Base-by-base conservation (phyloP, 2,888 invertebrate genomes). In the Hybos culiciformis region DNA sequence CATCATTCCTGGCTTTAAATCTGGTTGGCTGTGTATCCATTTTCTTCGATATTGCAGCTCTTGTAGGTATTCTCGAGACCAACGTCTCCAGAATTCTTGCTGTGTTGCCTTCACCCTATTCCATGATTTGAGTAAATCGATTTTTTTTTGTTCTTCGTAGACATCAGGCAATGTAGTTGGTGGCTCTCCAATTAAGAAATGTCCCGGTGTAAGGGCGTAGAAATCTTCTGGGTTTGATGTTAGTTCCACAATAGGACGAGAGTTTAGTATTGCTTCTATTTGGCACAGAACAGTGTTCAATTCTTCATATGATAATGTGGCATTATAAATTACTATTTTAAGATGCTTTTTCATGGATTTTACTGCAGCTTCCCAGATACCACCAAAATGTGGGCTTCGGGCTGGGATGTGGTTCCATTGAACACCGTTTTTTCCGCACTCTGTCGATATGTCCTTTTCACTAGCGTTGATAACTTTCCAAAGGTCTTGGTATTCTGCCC, bases 341-440 rank as follows among this genome's bases (percentile, higher is more conserved):
- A 44, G 7, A 19, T 33, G 33, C 23, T 17, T 11, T 21, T 45
- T 42, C 5, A 36, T 32, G 5, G 39, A 41, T 20, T 39, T 43
- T 1, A 46, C 39, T 2, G 42, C 42, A 8, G 47, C 40, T 34
- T 46, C 45, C 46, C 47, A 47, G n/a, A 48, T 21, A 3, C 48
- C 48, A 23, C 43, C 48, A 37, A 51, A 50, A 26, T 50, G 45
- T 14, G 48, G 48, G n/a, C 41, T 45, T 33, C 49, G 38, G 2
- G 49, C 44, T 4, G 50, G 48, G 32, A 48, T 47, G 37, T 46
- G 49, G 37, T 43, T 34, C 38, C 50, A 46, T 5, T 36, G 20
- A 18, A 36, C 24, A 14, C 32, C 33, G 17, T 33, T 32, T 14
- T 4, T 32, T 15, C n/a, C 3, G n/a, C 32, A 15, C 17, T 8